Conservation (phyloP, 2,888 invertebrate genomes). For the Drosophila phalerata region DNA sequence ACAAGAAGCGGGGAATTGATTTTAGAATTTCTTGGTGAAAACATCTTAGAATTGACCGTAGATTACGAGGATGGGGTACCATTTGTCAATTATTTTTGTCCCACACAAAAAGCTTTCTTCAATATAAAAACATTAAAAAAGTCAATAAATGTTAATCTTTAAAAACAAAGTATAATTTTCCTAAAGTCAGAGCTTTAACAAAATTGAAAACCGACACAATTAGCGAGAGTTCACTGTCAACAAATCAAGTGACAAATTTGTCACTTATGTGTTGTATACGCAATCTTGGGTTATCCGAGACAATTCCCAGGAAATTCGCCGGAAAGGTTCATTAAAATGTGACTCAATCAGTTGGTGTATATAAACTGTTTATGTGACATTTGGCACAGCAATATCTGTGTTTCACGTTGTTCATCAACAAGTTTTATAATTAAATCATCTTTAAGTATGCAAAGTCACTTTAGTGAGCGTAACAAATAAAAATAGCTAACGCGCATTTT, state of each 20-base stretch:
- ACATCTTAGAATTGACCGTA: too few species aligned
- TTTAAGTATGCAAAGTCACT: slow-evolving; percentile 23
- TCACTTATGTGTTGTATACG: neutral
- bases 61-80: too few species aligned
- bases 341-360: slow-evolving; percentile 50
- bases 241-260: slow-evolving; percentile 17
- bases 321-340: slow-evolving; percentile 42
- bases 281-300: slow-evolving; percentile 10
- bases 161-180: too few species aligned
- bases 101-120: too few species aligned
- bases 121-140: too few species aligned
- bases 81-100: too few species aligned
- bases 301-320: slow-evolving; percentile 60
- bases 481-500: slow-evolving; percentile 54
- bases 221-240: neutral
- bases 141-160: too few species aligned
- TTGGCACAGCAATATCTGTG: neutral
- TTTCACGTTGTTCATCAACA: slow-evolving; percentile 10
- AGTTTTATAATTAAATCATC: slow-evolving; percentile 40
- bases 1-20: too few species aligned
- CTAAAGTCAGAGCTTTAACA: neutral
- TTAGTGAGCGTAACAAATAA: slow-evolving; percentile 32
- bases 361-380: slow-evolving; percentile 23
- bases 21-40: too few species aligned
- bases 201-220: neutral